Evolutionary conservation across 2,888 invertebrate species (phyloP).

Genomic region (Dione vanillae): DNA sequence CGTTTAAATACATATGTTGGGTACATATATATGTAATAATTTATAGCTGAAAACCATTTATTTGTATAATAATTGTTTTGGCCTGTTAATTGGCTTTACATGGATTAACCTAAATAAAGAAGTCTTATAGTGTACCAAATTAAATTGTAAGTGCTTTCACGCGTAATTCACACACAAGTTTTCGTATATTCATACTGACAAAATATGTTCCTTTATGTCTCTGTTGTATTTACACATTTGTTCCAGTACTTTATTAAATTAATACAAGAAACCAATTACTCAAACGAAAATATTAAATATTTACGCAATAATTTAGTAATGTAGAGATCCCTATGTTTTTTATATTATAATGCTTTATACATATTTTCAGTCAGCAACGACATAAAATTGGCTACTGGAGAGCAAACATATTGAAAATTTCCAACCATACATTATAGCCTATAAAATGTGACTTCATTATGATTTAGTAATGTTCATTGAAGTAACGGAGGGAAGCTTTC

Average conservation of each 20-base stretch:
- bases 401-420: neutral
- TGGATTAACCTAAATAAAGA: conserved; percentile 31
- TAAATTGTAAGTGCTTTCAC: conserved; percentile 10
- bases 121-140: conserved; percentile 6
- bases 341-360: too few relatives aligned
- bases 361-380: too few relatives aligned
- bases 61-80: conserved; percentile 15
- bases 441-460: neutral
- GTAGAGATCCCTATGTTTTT: too few relatives aligned
- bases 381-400: too few relatives aligned
- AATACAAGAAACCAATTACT: too few relatives aligned
- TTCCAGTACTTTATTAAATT: neutral
- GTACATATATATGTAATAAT: too few relatives aligned
- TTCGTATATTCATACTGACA: neutral
- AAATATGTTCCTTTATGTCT: neutral
- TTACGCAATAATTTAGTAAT: too few relatives aligned
- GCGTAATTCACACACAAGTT: neutral
- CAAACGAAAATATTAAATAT: too few relatives aligned
- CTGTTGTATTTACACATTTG: neutral
- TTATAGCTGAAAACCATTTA: too few relatives aligned
- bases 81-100: conserved; percentile 29
- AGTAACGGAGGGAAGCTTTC: conserved; percentile 70
- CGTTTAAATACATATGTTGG: too few relatives aligned
- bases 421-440: too few relatives aligned
- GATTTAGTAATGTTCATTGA: conserved; percentile 27